Percentiles rank a stretch among this genome's conserved stretches.
Evolutionary conservation across 2,113 vertebrate species (phyloP).

Genomic region (Channa maculata): DNA sequence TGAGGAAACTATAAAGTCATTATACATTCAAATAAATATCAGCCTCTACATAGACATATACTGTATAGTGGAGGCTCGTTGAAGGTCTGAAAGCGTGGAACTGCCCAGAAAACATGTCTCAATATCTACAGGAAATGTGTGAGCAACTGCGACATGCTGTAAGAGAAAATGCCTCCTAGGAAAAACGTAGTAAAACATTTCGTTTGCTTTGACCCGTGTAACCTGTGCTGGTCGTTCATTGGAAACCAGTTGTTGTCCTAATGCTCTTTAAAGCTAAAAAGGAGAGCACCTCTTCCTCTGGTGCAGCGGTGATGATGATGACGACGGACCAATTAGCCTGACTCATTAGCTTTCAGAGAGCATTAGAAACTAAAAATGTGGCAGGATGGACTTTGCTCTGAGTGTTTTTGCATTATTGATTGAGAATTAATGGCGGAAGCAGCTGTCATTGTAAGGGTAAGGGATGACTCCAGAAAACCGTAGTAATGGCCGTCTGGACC

Average conservation of each 20-base stretch:
- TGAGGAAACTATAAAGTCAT: no score
- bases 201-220: no score
- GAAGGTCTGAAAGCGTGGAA: not conserved
- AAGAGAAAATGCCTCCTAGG: not conserved
- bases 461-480: conserved; percentile 70
- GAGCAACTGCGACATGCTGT: not conserved
- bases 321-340: conserved; percentile 76
- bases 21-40: no score
- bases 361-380: conserved; percentile 76
- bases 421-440: conserved; percentile 80
- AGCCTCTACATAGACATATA: no score
- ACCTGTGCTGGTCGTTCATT: conserved; percentile 2
- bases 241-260: conserved; percentile 51
- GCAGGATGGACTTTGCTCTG: conserved; percentile 71
- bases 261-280: conserved; percentile 41
- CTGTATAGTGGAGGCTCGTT: no score
- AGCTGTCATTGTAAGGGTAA: conserved; percentile 76
- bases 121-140: no score
- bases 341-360: conserved; percentile 75
- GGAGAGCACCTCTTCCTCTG: conserved; percentile 65
- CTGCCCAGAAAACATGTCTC: not conserved
- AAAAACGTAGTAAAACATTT: no score
- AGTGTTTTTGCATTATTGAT: conserved; percentile 81
- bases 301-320: conserved; percentile 68
- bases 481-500: conserved; percentile 74